Evolutionary conservation across 1,140 invertebrate genomes (phyloP), one percentile per base, ranked within the genome.

Genomic region (Mamestra configurata): DNA sequence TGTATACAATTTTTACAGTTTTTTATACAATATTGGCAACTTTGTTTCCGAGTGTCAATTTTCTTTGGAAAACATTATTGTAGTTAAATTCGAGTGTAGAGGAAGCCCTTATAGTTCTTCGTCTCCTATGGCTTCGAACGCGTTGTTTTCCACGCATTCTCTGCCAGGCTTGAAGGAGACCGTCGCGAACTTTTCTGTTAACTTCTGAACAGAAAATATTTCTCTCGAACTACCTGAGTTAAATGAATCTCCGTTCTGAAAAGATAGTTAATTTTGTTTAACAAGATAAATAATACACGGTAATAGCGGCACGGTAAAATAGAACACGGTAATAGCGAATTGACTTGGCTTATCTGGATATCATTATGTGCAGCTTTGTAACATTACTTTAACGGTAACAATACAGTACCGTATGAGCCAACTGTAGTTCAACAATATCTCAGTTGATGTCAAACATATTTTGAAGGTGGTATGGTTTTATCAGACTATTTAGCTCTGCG

Each of bases 71-170:
- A 49, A 82, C 22, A 59, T 66, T 55, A 72, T 80, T 79, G 71
- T 35, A 76, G 7, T 31, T 70, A 51, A 70, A 51, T 55, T 77
- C 73, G 73, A 59, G 46, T 53, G 43, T 20, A 40, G 27, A 24
- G 40, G 59, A 51, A 59, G 43, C 61, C 72, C 53, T 96, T 94
- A 98, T 82, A 99, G 96, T 95, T 98, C 98, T 85, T 98, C 98
- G 91, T 98, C 98, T 8, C 98, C 98, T 83, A 98, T 98, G 40
- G 97, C 98, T 92, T 98, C 97, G 94, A 98, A 99, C 49, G 98
- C 98, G 94, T 98, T 97, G 93, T 98, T 99, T 89, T 98, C 97
- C 37, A 98, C 96, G 66, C 97, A 96, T 85, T 97, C 97, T 86
- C 95, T 95, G 37, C 95, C 96, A 31, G 95, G 95, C 84, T 96